Evolutionary conservation across 2,888 invertebrate species (phyloP), one percentile per base, ranked within the genome.

Genomic region (Perdita meconis): DNA sequence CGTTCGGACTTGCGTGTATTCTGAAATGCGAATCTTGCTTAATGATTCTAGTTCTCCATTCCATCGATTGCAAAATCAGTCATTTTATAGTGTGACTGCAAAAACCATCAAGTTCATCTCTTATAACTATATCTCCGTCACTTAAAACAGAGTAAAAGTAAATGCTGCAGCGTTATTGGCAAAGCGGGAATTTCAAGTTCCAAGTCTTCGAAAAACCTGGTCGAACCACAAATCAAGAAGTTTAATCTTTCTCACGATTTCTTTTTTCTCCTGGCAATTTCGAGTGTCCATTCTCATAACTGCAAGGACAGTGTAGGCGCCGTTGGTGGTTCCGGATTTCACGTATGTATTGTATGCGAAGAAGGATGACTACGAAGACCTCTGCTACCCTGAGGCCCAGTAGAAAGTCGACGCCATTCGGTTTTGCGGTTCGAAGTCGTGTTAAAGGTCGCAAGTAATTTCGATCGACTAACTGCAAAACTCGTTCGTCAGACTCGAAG

Each of bases 391-490:
- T 40, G 40, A n/a, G 55, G 76, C 79, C 12, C 24, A 22, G 51
- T 80, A 76, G 81, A 76, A 76, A 81, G 81, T 76, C 34, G 65
- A 56, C 42, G 60, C 47, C 6, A 44, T 22, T 40, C 50, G 53
- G 38, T 64, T 74, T 66, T 66, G 59, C 57, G 70, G 55, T 57
- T 76, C 65, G 76, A 67, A 70, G 70, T 67, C 51, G n/a, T 67
- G 67, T 64, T 70, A 80, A 77, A 80, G 73, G 73, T 73, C 70
- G 67, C n/a, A 44, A 36, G 19, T 3, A 44, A 72, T 68, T 66
- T 72, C 68, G 53, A 44, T 61, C 57, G 30, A 56, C 26, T 42
- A 47, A 47, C 59, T 53, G 63, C 42, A 63, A 67, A 66, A 53
- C 51, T 53, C 44, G 36, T 50, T 67, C 47, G 24, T 63, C n/a